Evolutionary conservation across 2,888 invertebrate species (phyloP).

Genomic region (Athalia rosae): DNA sequence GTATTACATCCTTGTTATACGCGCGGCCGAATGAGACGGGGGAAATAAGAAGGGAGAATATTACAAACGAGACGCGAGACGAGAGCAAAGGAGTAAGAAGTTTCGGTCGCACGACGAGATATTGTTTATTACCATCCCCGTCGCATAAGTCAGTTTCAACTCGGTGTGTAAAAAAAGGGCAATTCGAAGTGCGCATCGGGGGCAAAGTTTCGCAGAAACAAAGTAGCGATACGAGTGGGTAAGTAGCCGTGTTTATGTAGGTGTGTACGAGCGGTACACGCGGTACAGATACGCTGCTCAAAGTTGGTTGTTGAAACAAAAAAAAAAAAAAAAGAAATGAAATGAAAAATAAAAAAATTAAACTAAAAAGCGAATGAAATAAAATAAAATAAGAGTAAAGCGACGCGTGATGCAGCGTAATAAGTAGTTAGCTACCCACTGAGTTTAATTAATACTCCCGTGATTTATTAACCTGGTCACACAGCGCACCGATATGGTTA

Average conservation of each 20-base stretch:
- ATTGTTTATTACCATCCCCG: constrained; percentile 28
- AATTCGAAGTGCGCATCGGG: constrained; percentile 19
- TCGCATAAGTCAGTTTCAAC: constrained; percentile 23
- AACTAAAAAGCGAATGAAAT: no score
- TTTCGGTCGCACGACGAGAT: neutral
- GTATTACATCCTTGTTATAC: neutral
- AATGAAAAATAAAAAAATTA: no score
- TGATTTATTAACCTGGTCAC: constrained; percentile 41
- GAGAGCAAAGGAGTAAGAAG: no score
- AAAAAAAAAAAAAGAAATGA: no score
- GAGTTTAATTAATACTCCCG: constrained; percentile 37
- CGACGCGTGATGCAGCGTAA: constrained; percentile 22
- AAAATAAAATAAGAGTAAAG: constrained; percentile 19
- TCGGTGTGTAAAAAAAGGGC: neutral
- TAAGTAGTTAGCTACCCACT: constrained; percentile 41
- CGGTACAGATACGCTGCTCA: no score
- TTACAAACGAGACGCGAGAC: no score
- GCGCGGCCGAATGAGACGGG: neutral
- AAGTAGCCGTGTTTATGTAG: constrained; percentile 11
- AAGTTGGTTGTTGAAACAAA: no score
- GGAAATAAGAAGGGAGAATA: neutral
- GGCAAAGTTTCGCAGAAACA: constrained; percentile 1
- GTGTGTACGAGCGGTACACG: neutral
- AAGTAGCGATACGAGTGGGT: constrained; percentile 29
- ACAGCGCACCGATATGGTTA: neutral